phyloP scores from a whole-genome alignment of 1,140 invertebrate species.

The Zaprionus lachaisei region DNA sequence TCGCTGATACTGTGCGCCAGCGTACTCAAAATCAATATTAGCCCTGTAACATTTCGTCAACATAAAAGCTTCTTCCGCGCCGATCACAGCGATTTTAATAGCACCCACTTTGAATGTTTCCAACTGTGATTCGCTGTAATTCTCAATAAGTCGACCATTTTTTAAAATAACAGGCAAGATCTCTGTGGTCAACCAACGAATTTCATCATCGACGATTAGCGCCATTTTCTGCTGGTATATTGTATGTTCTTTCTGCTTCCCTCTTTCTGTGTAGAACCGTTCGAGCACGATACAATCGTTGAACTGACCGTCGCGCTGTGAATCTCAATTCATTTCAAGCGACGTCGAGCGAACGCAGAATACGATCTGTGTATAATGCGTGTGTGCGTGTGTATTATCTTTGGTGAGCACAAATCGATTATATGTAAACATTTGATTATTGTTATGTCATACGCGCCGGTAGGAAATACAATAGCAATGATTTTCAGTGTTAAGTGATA shows the following conservation, averaged over 20 bases:
- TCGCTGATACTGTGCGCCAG: conserved; percentile 30
- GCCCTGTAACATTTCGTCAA: conserved; percentile 69
- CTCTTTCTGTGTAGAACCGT: background rate
- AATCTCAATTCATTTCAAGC: background rate
- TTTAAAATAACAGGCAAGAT: conserved; percentile 53
- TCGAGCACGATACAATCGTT: background rate
- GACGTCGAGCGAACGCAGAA: background rate
- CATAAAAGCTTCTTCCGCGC: conserved; percentile 70
- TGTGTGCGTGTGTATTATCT: background rate
- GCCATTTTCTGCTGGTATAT: conserved; percentile 38
- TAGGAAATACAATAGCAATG: background rate
- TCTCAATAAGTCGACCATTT: conserved; percentile 51
- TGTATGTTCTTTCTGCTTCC: background rate
- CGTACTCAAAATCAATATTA: conserved; percentile 52
- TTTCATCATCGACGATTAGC: conserved; percentile 47
- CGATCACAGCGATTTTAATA: conserved; percentile 62
- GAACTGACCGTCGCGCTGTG: conserved; percentile 10
- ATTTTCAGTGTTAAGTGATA: background rate
- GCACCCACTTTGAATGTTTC: conserved; percentile 45
- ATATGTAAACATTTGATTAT: conserved; percentile 10
- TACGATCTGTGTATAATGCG: background rate
- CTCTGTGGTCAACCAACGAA: conserved; percentile 47
- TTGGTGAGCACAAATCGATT: background rate
- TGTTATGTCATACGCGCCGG: background rate
- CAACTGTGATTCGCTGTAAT: conserved; percentile 37